phyloP scores from a whole-genome alignment of 1,140 invertebrate species.

The Delia radicum region DNA sequence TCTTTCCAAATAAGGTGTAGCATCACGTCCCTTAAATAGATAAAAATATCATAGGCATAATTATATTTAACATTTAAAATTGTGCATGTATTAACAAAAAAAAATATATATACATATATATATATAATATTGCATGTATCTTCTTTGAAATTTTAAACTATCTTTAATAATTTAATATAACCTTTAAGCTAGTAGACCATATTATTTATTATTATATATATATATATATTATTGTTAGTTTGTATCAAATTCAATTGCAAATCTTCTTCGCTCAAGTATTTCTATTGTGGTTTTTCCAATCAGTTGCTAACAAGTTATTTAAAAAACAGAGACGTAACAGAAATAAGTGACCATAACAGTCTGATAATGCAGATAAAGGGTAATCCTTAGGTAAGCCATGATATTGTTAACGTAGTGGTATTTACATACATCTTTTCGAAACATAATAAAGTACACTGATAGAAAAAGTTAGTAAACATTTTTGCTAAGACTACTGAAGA shows the following conservation, averaged over 20 bases:
- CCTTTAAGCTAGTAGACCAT: neutral
- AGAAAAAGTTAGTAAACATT: no score
- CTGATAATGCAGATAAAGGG: no score
- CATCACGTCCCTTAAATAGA: constrained; percentile 77
- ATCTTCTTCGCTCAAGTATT: neutral
- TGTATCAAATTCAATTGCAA: neutral
- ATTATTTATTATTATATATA: no score
- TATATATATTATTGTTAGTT: neutral
- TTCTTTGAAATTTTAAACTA: neutral
- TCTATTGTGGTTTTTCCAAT: neutral
- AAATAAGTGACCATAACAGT: no score
- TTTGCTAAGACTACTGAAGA: no score
- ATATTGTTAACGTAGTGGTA: no score
- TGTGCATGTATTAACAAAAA: neutral
- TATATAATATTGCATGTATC: neutral
- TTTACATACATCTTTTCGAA: no score
- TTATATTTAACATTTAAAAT: constrained; percentile 20
- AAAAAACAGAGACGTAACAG: neutral
- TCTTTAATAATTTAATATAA: neutral
- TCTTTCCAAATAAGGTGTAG: constrained; percentile 89
- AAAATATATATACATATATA: neutral
- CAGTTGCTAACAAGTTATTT: neutral
- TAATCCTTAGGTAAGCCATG: no score
- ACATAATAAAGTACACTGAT: no score
- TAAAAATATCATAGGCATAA: neutral